phyloP scores from a whole-genome alignment of 2,888 invertebrate genomes.

The Catonia carolina region DNA sequence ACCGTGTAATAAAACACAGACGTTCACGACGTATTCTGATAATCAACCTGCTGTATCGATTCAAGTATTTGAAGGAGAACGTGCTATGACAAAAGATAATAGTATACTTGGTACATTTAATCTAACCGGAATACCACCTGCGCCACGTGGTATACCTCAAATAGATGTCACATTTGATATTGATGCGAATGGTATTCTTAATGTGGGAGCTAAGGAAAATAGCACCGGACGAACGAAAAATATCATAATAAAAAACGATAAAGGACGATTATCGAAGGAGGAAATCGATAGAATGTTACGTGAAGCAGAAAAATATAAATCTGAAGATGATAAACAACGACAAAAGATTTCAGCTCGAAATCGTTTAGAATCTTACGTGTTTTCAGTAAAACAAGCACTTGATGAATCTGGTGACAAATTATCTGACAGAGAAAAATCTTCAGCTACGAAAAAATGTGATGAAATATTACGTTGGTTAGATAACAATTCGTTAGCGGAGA shows the following conservation, averaged over 20 bases:
- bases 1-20: slow-evolving; percentile 64
- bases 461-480: slow-evolving; percentile 75
- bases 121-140: slow-evolving; percentile 74
- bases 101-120: slow-evolving; percentile 76
- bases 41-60: slow-evolving; percentile 71
- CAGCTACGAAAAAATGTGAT: slow-evolving; percentile 51
- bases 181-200: slow-evolving; percentile 83
- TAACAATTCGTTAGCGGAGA: slow-evolving; percentile 66
- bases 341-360: slow-evolving; percentile 63
- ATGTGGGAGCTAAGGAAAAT: slow-evolving; percentile 52
- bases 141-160: slow-evolving; percentile 72
- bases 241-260: slow-evolving; percentile 76
- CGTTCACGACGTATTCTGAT: slow-evolving; percentile 73
- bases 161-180: slow-evolving; percentile 78
- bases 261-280: slow-evolving; percentile 69
- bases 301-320: slow-evolving; percentile 63
- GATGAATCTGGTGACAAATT: slow-evolving; percentile 54
- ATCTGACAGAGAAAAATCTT: slow-evolving; percentile 58
- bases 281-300: slow-evolving; percentile 73
- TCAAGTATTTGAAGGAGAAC: slow-evolving; percentile 68
- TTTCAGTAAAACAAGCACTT: slow-evolving; percentile 60
- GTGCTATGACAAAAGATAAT: slow-evolving; percentile 86
- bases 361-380: slow-evolving; percentile 62
- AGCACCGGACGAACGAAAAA: slow-evolving; percentile 63
- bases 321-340: slow-evolving; percentile 63